Evolutionary conservation across 2,888 invertebrate species (phyloP).

Genomic region (Harmothoe impar): DNA sequence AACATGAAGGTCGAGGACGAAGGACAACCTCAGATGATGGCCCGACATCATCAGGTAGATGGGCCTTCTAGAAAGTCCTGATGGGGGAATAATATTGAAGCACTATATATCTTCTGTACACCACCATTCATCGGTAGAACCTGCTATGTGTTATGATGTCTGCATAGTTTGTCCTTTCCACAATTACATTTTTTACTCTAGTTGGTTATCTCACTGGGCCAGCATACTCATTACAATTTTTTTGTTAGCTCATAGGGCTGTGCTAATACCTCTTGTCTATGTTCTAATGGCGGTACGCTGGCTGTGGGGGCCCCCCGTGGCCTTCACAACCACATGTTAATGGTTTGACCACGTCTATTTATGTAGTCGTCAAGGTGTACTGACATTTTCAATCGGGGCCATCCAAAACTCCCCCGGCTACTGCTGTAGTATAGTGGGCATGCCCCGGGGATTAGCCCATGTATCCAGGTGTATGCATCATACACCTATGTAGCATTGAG

Average conservation of each 20-base stretch:
- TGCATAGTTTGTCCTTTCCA: neutral
- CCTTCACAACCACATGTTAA: neutral
- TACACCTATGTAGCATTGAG: too few relatives aligned
- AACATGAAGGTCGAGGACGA: slow-evolving; percentile 1
- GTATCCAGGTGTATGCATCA: too few relatives aligned
- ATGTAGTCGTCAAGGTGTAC: too few relatives aligned
- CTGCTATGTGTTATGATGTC: neutral
- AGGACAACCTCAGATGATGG: neutral
- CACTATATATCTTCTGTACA: neutral
- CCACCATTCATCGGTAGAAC: neutral
- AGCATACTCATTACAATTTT: too few relatives aligned
- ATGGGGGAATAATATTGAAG: too few relatives aligned
- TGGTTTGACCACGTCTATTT: neutral
- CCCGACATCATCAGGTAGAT: neutral
- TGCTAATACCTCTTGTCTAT: neutral
- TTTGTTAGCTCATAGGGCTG: neutral
- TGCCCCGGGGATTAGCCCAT: too few relatives aligned
- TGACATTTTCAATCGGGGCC: too few relatives aligned
- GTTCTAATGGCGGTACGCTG: neutral
- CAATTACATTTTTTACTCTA: neutral
- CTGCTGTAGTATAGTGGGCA: too few relatives aligned
- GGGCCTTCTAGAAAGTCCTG: neutral
- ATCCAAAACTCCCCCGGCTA: too few relatives aligned
- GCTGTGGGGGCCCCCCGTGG: neutral
- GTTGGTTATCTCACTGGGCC: neutral